Evolutionary conservation across 1,140 invertebrate species (phyloP).

Genomic region (Riptortus pedestris): DNA sequence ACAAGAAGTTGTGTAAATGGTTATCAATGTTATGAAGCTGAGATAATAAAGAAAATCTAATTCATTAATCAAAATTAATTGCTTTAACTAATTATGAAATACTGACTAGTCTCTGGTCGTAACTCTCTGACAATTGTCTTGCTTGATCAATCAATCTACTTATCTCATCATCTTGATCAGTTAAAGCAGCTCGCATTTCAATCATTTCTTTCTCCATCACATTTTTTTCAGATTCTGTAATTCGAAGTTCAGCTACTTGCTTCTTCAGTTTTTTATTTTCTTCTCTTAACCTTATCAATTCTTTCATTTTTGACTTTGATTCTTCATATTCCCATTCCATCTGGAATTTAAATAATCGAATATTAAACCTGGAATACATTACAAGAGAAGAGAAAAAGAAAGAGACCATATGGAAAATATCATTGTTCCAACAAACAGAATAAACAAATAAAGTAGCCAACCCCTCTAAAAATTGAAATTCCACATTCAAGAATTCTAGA

Average conservation of each 20-base stretch:
- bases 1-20: too few species aligned
- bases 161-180: conserved; percentile 37
- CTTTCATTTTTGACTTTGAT: conserved; percentile 34
- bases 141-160: conserved; percentile 34
- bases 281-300: conserved; percentile 28
- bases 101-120: conserved; percentile 35
- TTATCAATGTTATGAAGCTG: too few species aligned
- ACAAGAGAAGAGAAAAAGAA: too few species aligned
- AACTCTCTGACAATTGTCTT: conserved; percentile 33
- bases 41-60: too few species aligned
- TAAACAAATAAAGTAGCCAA: too few species aligned
- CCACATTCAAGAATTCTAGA: too few species aligned
- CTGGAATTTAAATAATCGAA: background rate
- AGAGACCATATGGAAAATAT: too few species aligned
- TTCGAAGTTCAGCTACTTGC: conserved; percentile 25
- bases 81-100: too few species aligned
- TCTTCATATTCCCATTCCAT: conserved; percentile 32
- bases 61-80: too few species aligned
- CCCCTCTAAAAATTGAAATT: too few species aligned
- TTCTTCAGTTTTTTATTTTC: conserved; percentile 29
- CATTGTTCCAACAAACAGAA: too few species aligned
- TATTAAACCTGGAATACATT: too few species aligned
- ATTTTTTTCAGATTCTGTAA: conserved; percentile 26
- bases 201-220: conserved; percentile 30
- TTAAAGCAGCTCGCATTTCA: conserved; percentile 34